Evolutionary conservation across 2,113 vertebrate genomes (phyloP).

Genomic region (Cinclus mexicanus): DNA sequence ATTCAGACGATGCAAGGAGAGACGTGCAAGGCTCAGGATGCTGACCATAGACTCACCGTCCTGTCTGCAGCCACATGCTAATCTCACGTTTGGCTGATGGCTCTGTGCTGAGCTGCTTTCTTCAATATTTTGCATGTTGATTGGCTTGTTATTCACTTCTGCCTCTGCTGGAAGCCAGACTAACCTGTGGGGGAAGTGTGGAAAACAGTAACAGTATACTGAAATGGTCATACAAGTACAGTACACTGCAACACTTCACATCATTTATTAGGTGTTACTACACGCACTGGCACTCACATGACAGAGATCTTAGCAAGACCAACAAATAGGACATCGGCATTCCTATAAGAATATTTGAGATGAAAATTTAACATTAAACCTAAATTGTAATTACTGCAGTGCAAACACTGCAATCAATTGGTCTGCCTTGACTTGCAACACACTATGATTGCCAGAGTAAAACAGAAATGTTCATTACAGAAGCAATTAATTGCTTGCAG

Average conservation of each 20-base stretch:
- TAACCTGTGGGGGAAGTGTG: slow-evolving; percentile 57
- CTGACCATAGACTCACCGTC: neutral
- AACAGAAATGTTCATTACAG: slow-evolving; percentile 5
- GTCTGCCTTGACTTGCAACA: neutral
- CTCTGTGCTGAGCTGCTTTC: neutral
- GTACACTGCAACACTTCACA: slow-evolving; percentile 47
- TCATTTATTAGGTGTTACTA: slow-evolving; percentile 61
- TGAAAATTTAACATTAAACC: slow-evolving; percentile 27
- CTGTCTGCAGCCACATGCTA: neutral
- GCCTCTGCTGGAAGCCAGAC: slow-evolving; percentile 61
- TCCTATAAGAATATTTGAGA: slow-evolving; percentile 5
- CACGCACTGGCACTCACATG: slow-evolving; percentile 4
- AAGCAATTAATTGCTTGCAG: slow-evolving; percentile 37
- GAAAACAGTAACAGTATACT: slow-evolving; percentile 55
- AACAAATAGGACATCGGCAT: slow-evolving; percentile 44
- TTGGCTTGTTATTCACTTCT: slow-evolving; percentile 68
- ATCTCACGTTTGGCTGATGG: neutral
- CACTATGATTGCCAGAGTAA: neutral
- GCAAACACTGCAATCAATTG: neutral
- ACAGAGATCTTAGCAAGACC: slow-evolving; percentile 34
- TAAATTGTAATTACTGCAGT: neutral
- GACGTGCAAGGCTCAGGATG: neutral
- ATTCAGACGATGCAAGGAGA: neutral
- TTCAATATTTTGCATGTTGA: slow-evolving; percentile 59
- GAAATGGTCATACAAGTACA: slow-evolving; percentile 50